These are phyloP conservation scores for Phainopepla nitens DNA, from an alignment of 2,113 vertebrate species.

Conservation along the genomic window DNA sequence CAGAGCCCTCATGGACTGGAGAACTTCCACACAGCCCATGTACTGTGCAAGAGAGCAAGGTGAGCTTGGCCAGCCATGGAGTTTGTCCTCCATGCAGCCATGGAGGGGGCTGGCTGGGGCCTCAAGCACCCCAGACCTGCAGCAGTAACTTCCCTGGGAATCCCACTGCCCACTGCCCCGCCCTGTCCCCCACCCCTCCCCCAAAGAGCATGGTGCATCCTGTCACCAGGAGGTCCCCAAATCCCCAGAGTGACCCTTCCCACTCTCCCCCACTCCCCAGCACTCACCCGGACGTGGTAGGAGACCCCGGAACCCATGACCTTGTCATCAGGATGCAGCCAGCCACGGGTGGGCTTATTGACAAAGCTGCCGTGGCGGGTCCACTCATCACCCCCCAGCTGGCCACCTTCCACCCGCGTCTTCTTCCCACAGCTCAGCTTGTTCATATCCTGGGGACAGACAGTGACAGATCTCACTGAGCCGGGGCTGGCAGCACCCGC, in stretches of 20 bases:
- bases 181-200: too few species aligned
- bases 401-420: constrained; percentile 95
- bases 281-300: constrained; percentile 85
- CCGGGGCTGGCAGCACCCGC: constrained; percentile 31
- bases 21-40: constrained; percentile 97
- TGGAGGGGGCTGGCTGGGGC: background rate
- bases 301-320: constrained; percentile 92
- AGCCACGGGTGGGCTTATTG: constrained; percentile 94
- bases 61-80: background rate
- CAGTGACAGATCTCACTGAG: constrained; percentile 76
- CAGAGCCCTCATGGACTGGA: constrained; percentile 95
- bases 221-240: background rate
- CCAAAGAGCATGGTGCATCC: background rate
- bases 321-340: constrained; percentile 93
- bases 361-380: constrained; percentile 98
- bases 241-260: background rate
- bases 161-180: background rate
- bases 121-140: accelerated
- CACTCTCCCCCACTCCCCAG: background rate
- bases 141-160: background rate
- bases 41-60: constrained; percentile 60
- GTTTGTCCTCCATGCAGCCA: background rate
- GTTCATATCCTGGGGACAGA: constrained; percentile 98
- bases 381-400: constrained; percentile 97
- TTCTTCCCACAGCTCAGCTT: constrained; percentile 92